Percentiles rank a stretch among this genome's conserved stretches.
phyloP scores from a whole-genome alignment of 2,888 invertebrate species.

The Enoplolaimus lenunculus region DNA sequence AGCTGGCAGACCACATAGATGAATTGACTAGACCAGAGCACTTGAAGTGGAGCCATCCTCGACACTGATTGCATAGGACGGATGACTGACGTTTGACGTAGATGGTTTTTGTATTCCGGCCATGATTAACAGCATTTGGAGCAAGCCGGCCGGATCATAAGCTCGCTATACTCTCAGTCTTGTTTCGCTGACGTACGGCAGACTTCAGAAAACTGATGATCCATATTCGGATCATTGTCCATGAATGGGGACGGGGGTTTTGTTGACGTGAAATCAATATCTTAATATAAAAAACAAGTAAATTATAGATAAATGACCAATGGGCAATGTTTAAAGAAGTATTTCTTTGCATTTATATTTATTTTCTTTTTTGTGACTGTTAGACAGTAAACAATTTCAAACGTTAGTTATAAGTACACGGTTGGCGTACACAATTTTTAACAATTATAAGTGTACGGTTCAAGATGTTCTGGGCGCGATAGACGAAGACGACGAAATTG shows the following conservation, averaged over 20 bases:
- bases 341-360: neutral
- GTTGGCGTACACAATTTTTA: neutral
- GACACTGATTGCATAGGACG: neutral
- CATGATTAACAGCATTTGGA: conserved; percentile 6
- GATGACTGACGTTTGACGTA: neutral
- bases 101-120: neutral
- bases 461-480: neutral
- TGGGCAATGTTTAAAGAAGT: too few species aligned
- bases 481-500: conserved; percentile 6
- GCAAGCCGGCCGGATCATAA: conserved; percentile 1
- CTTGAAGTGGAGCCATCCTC: neutral
- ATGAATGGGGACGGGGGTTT: neutral
- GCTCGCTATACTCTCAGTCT: too few species aligned
- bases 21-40: neutral
- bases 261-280: too few species aligned
- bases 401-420: too few species aligned
- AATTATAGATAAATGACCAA: too few species aligned
- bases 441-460: neutral
- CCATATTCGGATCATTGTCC: neutral
- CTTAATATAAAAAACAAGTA: neutral
- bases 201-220: conserved; percentile 7
- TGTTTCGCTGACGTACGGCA: too few species aligned
- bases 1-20: neutral
- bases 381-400: too few species aligned
- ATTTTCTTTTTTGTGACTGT: too few species aligned